Base-by-base conservation (phyloP, 2,888 invertebrate genomes). In the Allophyes oxyacanthae region DNA sequence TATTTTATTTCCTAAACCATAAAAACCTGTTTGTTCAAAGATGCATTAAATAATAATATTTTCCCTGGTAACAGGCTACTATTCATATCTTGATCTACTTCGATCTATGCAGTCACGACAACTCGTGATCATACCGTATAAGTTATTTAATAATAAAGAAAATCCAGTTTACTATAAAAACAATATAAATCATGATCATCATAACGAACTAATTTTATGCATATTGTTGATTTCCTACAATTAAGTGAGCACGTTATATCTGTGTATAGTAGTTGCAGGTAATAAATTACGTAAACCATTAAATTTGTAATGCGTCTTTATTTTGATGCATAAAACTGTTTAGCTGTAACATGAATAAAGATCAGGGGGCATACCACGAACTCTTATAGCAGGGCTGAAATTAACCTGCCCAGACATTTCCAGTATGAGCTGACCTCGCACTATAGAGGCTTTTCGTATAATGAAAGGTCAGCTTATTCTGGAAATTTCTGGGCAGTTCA, bases 61-160 rank as follows among this genome's bases (percentile, higher is more conserved):
- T 34, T 11, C 14, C 30, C 2, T 10, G n/a, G 0, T 2, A 38
- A 3, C 11, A 37, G 26, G 41, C 36, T 6, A 6, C 20, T 49
- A 45, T 45, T 58, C 0, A 33, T 44, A 42, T 53, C 37, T 30
- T 62, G 50, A 68, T 61, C 41, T 33, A 64, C n/a, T 64, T 62
- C 6, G 10, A 62, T 30, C 9, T 20, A 2, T 20, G 20, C 2
- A 40, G 34, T 50, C 46, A 55, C 50, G 50, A 25, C 20, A 32
- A 43, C 10, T 50, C 53, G 26, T 61, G 49, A 49, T 42, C 11
- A 49, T 43, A 44, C 34, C 9, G 40, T 43, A 7, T 15, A 43
- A 10, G 8, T 30, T 7, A 44, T 33, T n/a, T 36, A 51, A 38
- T 11, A 40, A 40, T 36, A 14, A 45, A 2, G 28, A 28, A 6